A percentile compares a stretch with the other conserved stretches of the same genome.
These are phyloP conservation scores for Augiades crinisus DNA, from an alignment of 2,888 invertebrate species.

Conservation along the genomic window DNA sequence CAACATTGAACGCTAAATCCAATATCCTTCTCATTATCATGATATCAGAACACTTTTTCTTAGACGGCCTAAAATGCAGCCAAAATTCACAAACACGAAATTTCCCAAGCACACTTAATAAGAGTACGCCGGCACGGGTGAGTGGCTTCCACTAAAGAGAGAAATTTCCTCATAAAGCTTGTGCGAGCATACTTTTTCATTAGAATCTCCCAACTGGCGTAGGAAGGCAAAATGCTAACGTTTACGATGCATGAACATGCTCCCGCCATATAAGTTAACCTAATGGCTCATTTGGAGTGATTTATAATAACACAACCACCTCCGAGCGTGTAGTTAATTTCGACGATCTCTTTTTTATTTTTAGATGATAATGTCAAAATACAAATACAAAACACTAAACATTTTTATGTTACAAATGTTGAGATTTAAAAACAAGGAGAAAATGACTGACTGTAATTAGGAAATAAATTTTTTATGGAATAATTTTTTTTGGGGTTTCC, in stretches of 20 bases:
- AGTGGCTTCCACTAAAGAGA: constrained; percentile 21
- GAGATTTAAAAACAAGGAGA: not conserved
- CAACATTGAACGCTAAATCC: no score
- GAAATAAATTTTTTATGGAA: no score
- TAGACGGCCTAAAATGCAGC: constrained; percentile 4
- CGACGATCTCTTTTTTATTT: not conserved
- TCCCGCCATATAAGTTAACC: constrained; percentile 30
- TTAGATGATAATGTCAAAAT: not conserved
- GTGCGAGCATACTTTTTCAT: constrained; percentile 19
- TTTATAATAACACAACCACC: constrained; percentile 21
- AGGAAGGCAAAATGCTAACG: constrained; percentile 16
- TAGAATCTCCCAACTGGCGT: constrained; percentile 19
- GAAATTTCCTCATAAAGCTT: constrained; percentile 23
- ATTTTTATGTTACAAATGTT: constrained; percentile 12
- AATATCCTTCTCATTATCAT: no score
- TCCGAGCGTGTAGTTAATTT: not conserved
- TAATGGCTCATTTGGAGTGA: constrained; percentile 33
- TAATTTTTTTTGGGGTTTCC: no score
- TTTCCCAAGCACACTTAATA: constrained; percentile 20
- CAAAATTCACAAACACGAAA: constrained; percentile 10
- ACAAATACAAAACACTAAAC: no score
- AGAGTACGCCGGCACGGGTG: constrained; percentile 14
- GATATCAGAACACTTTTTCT: no score
- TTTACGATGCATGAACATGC: constrained; percentile 20
- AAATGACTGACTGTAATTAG: no score